phyloP scores from a whole-genome alignment of 1,140 invertebrate genomes.

The Centruroides vittatus region DNA sequence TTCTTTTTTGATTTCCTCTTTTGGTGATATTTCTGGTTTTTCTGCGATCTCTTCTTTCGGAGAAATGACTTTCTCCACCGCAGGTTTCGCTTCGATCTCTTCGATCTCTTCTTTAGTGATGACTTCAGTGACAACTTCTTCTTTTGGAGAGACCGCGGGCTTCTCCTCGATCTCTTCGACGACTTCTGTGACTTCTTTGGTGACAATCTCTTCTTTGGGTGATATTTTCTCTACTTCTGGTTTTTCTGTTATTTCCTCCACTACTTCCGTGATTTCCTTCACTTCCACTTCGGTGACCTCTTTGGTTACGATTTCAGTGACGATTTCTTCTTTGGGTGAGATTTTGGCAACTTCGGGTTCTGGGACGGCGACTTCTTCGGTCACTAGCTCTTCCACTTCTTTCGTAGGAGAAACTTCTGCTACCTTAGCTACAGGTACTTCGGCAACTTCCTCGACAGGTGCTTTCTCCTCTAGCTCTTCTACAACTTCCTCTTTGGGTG shows the following conservation, averaged over 20 bases:
- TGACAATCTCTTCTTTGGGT: neutral
- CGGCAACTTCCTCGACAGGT: neutral
- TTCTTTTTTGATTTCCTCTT: neutral
- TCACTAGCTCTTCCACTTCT: slow-evolving; percentile 7
- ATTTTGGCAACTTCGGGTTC: too few relatives aligned
- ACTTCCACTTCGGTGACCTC: neutral
- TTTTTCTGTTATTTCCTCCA: slow-evolving; percentile 7
- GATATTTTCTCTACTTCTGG: neutral
- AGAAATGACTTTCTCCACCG: too few relatives aligned
- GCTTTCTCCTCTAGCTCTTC: slow-evolving; percentile 36
- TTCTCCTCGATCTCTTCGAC: neutral
- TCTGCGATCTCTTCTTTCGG: neutral
- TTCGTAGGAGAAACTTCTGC: neutral
- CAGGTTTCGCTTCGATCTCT: neutral
- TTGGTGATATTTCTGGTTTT: slow-evolving; percentile 20
- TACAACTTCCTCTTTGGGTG: slow-evolving; percentile 28
- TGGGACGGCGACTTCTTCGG: too few relatives aligned
- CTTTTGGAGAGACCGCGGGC: neutral
- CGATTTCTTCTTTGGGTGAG: neutral
- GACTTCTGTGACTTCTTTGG: neutral
- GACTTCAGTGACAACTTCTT: neutral
- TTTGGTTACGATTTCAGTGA: neutral
- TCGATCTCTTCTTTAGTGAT: neutral
- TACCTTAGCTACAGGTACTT: slow-evolving; percentile 21
- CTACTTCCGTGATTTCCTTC: slow-evolving; percentile 2